A percentile compares a stretch with the other conserved stretches of the same genome.
Conservation (phyloP, 92 coral and sea anemone species). For the Heliopora coerulea region DNA sequence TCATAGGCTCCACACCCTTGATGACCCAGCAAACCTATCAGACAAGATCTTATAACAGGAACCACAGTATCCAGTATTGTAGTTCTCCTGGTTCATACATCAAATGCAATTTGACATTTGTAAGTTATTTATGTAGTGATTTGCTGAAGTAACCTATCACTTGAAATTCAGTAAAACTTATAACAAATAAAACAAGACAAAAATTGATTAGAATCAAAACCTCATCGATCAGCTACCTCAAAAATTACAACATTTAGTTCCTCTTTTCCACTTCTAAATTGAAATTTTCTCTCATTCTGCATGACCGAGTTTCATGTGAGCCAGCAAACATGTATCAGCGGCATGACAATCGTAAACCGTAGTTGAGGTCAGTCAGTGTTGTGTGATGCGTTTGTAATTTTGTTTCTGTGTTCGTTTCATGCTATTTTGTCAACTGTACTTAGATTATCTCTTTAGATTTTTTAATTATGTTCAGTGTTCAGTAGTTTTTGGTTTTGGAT, state of each 20-base stretch:
- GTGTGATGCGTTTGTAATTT: neutral
- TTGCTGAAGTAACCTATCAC: too few relatives aligned
- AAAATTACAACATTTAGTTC: constrained; percentile 40
- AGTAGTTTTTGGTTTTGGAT: neutral
- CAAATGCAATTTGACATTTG: too few relatives aligned
- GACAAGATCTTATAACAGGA: too few relatives aligned
- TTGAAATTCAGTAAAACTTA: too few relatives aligned
- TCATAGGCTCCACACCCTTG: too few relatives aligned
- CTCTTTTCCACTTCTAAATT: constrained; percentile 26
- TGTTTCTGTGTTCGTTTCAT: neutral
- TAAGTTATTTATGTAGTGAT: too few relatives aligned
- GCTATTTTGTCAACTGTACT: neutral
- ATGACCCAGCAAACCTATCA: too few relatives aligned
- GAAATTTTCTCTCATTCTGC: constrained; percentile 50
- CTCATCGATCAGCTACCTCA: constrained; percentile 47
- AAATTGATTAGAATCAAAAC: too few relatives aligned
- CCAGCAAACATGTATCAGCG: constrained; percentile 27
- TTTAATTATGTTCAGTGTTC: neutral
- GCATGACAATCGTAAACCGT: neutral
- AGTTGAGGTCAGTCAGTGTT: neutral
- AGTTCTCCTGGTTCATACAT: too few relatives aligned
- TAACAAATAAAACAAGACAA: too few relatives aligned
- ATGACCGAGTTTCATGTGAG: constrained; percentile 35
- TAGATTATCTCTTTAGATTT: neutral
- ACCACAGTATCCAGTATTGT: too few relatives aligned